phyloP scores from a whole-genome alignment of 1,140 invertebrate genomes.

The Achatina immaculata region DNA sequence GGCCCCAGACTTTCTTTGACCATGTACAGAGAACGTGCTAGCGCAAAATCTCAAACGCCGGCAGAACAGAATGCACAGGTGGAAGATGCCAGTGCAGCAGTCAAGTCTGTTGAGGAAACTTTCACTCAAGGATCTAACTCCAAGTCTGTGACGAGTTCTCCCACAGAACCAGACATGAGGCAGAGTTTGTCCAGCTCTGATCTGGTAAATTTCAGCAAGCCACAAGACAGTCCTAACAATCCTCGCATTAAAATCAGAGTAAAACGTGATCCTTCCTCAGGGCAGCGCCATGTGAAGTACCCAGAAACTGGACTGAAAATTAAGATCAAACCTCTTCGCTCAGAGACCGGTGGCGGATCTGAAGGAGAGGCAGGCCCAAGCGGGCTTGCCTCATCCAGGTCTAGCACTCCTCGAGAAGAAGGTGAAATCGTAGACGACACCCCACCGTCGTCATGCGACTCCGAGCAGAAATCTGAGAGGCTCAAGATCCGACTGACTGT shows the following conservation, averaged over 20 bases:
- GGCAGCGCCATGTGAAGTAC: constrained; percentile 30
- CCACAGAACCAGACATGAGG: not conserved
- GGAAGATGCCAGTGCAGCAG: not conserved
- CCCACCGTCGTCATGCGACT: not conserved
- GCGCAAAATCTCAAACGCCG: constrained; percentile 7
- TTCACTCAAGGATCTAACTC: not conserved
- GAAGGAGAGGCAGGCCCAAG: not conserved
- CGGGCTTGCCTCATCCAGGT: not conserved
- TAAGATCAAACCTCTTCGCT: constrained; percentile 32
- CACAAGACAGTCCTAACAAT: constrained; percentile 29
- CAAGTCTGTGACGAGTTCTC: not conserved
- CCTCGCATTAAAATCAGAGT: constrained; percentile 33
- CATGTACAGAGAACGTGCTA: constrained; percentile 26
- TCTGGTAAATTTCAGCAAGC: not conserved
- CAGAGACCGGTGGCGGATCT: not conserved
- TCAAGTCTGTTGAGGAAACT: not conserved
- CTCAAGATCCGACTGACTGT: constrained; percentile 26
- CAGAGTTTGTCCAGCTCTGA: not conserved
- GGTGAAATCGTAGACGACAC: constrained; percentile 27
- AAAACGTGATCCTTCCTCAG: constrained; percentile 16
- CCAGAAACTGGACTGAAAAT: constrained; percentile 25
- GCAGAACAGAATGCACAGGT: not conserved
- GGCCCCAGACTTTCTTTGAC: constrained; percentile 21
- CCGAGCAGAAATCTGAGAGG: constrained; percentile 23
- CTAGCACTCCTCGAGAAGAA: constrained; percentile 29